phyloP scores from a whole-genome alignment of 53 echinoderm and acorn worm genomes.

The Luidia sarsii region DNA sequence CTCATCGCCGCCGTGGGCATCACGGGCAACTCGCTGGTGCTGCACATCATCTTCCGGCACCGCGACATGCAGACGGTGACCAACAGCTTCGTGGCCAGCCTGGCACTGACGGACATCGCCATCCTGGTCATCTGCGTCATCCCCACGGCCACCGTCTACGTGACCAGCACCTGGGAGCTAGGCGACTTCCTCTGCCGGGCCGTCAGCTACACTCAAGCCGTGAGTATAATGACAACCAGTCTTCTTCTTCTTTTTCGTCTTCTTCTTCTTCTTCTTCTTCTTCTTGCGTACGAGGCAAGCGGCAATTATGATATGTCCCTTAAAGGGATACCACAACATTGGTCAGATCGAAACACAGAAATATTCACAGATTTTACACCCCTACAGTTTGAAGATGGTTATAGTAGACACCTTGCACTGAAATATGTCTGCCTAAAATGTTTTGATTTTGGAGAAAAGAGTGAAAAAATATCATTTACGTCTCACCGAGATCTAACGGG shows the following conservation, averaged over 20 bases:
- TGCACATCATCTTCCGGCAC: slow-evolving; percentile 79
- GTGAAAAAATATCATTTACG: too few relatives aligned
- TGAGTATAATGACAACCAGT: slow-evolving; percentile 75
- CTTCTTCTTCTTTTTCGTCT: too few relatives aligned
- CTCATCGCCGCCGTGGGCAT: slow-evolving; percentile 70
- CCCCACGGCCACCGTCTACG: slow-evolving; percentile 62
- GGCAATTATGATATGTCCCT: not conserved
- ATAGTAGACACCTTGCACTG: too few relatives aligned
- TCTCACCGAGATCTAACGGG: too few relatives aligned
- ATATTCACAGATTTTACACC: too few relatives aligned
- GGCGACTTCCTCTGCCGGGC: slow-evolving; percentile 71
- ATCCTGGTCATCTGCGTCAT: slow-evolving; percentile 78
- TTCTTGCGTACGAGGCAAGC: too few relatives aligned
- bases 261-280: too few relatives aligned
- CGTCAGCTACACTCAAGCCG: slow-evolving; percentile 74
- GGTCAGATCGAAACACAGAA: not conserved
- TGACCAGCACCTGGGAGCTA: slow-evolving; percentile 56
- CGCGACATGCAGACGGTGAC: slow-evolving; percentile 92
- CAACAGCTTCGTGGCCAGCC: slow-evolving; percentile 89
- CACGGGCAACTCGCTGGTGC: slow-evolving; percentile 83
- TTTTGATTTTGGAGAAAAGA: too few relatives aligned
- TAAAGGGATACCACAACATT: not conserved
- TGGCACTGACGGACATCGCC: slow-evolving; percentile 83
- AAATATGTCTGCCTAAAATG: too few relatives aligned
- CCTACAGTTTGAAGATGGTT: too few relatives aligned